Evolutionary conservation across 2,113 vertebrate genomes (phyloP).

Genomic region (Vicugna pacos): DNA sequence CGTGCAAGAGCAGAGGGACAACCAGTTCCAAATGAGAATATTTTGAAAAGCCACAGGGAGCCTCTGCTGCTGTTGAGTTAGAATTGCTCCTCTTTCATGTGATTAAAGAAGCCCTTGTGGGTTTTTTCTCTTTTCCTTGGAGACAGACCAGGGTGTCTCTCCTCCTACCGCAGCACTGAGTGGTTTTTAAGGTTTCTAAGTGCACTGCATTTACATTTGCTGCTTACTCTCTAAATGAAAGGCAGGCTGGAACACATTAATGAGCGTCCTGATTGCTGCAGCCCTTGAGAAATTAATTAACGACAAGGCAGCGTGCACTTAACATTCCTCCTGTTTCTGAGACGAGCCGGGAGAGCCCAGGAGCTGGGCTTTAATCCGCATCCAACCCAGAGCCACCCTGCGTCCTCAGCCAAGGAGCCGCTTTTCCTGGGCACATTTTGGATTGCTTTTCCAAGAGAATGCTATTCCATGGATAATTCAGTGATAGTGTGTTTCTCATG

Average conservation of each 20-base stretch:
- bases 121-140: constrained; percentile 57
- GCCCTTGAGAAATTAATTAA: constrained; percentile 79
- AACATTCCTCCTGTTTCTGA: neutral
- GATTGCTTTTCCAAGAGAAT: neutral
- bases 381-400: neutral
- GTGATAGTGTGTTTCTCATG: neutral
- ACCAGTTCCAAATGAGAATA: constrained; percentile 62
- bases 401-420: neutral
- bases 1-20: constrained; percentile 10
- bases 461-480: neutral
- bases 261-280: constrained; percentile 61
- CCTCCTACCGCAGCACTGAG: neutral
- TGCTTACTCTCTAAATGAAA: constrained; percentile 51
- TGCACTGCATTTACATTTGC: constrained; percentile 21
- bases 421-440: neutral
- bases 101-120: constrained; percentile 72
- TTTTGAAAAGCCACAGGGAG: constrained; percentile 78
- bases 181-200: constrained; percentile 52
- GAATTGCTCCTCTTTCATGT: constrained; percentile 49
- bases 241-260: constrained; percentile 56
- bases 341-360: rapidly evolving
- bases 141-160: constrained; percentile 3
- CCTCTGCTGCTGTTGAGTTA: constrained; percentile 48
- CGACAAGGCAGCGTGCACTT: neutral
- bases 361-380: neutral